phyloP scores from a whole-genome alignment of 92 coral and sea anemone species.

The Nematostella vectensis region DNA sequence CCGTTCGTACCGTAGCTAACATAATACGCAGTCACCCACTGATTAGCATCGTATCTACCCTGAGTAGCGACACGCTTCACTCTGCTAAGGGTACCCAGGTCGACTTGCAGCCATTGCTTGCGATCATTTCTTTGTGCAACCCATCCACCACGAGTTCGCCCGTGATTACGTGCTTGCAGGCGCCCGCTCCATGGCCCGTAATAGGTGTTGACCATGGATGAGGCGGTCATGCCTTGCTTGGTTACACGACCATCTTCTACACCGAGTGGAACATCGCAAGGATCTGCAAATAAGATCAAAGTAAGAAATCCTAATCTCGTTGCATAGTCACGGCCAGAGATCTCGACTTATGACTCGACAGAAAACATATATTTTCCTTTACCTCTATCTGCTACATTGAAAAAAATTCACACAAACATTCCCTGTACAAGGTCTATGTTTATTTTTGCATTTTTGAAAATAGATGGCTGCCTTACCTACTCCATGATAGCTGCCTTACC shows the following conservation, averaged over 20 bases:
- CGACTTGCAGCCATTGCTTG: slow-evolving; percentile 68
- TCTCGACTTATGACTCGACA: too few relatives aligned
- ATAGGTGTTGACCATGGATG: slow-evolving; percentile 47
- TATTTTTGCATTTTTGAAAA: too few relatives aligned
- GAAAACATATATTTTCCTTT: too few relatives aligned
- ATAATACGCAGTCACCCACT: slow-evolving; percentile 62
- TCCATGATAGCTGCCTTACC: too few relatives aligned
- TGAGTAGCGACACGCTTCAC: slow-evolving; percentile 69
- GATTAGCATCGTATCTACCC: slow-evolving; percentile 67
- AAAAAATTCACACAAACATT: too few relatives aligned
- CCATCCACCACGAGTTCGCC: slow-evolving; percentile 47
- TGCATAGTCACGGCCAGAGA: too few relatives aligned
- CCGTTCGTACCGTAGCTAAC: slow-evolving; percentile 54
- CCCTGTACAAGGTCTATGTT: too few relatives aligned
- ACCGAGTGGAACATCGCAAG: slow-evolving; percentile 76
- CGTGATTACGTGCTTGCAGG: slow-evolving; percentile 48
- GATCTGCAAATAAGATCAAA: slow-evolving; percentile 25
- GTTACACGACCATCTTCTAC: slow-evolving; percentile 65
- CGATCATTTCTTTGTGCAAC: slow-evolving; percentile 40
- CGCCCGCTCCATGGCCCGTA: slow-evolving; percentile 85
- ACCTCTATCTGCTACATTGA: too few relatives aligned
- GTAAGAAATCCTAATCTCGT: too few relatives aligned
- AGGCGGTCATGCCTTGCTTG: slow-evolving; percentile 52
- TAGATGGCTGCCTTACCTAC: too few relatives aligned
- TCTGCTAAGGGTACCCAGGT: slow-evolving; percentile 54